Evolutionary conservation across 1,140 invertebrate species (phyloP), one percentile per base, ranked within the genome.

Genomic region (Eumeta japonica): DNA sequence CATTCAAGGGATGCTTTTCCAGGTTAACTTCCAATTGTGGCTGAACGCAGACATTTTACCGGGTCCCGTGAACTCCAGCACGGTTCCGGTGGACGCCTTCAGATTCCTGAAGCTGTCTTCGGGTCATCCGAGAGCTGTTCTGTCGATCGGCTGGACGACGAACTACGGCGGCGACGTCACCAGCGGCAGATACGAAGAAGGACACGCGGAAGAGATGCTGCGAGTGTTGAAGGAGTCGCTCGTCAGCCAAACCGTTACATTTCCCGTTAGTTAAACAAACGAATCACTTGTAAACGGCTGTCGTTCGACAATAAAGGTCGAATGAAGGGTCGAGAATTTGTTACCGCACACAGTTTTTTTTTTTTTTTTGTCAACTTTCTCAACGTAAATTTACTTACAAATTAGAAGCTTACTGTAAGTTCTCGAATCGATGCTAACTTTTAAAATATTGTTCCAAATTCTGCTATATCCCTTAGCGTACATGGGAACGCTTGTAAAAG

Each of bases 131-230:
- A 70, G 83, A 5, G 77, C 81, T 2, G 85, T 84, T 0, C 62
- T 94, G 5, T 94, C 91, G 2, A 72, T 92, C 11, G 93, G 93
- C 10, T 96, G 93, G 93, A 92, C 88, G 1, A 93, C 90, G 1
- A 75, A 76, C 28, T 82, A 80, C 51, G 79, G 75, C 1, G 60
- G 62, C 1, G 66, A 79, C 34, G 62, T 64, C 5, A 79, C 75
- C 0, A 71, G 77, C 16, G 79, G 79, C 2, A 71, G 75, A 11
- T 94, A 94, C 62, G 84, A 78, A 0, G 54, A 78, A 16, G 67
- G 82, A 0, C 83, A 91, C 24, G 81, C 92, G 0, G 70, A 84
- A 0, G 75, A 77, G 16, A 94, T 95, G 92, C 50, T 86, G n/a
- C 54, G 82, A 7, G 49, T 75, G 10, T 63, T 92, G 1, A 73